Percentiles rank a stretch among this genome's conserved stretches.
These are phyloP conservation scores for Hystrix brachyura DNA, from an alignment of 2,113 vertebrate species.

Conservation along the genomic window DNA sequence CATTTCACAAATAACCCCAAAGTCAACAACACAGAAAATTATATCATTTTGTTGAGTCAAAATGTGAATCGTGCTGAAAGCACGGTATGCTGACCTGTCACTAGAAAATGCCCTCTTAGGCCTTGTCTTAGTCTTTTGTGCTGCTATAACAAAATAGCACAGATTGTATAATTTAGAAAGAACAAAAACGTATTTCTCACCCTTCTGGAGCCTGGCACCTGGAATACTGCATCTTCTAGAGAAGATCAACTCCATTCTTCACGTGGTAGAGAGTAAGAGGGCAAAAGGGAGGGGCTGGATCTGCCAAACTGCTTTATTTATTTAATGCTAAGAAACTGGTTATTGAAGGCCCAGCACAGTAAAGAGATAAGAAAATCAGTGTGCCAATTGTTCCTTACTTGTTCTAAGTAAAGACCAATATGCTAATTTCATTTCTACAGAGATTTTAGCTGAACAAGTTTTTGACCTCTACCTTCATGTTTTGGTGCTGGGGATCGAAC, in stretches of 20 bases:
- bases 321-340: not conserved
- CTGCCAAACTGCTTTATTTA: not conserved
- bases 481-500: too few species aligned
- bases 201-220: not conserved
- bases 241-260: too few species aligned
- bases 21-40: not conserved
- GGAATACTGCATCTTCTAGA: not conserved
- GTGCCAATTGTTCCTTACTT: not conserved
- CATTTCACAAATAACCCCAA: constrained; percentile 25
- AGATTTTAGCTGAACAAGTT: constrained; percentile 11
- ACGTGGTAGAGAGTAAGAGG: not conserved
- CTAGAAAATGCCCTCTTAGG: not conserved
- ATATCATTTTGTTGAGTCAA: constrained; percentile 23
- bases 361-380: not conserved
- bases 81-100: not conserved
- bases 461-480: not conserved
- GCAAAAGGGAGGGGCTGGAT: not conserved
- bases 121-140: not conserved
- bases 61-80: not conserved
- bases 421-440: not conserved
- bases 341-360: not conserved
- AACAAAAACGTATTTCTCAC: not conserved
- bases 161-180: not conserved
- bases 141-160: not conserved
- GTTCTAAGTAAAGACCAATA: not conserved